phyloP scores from a whole-genome alignment of 1,140 invertebrate genomes.

The Drosophila obscura region DNA sequence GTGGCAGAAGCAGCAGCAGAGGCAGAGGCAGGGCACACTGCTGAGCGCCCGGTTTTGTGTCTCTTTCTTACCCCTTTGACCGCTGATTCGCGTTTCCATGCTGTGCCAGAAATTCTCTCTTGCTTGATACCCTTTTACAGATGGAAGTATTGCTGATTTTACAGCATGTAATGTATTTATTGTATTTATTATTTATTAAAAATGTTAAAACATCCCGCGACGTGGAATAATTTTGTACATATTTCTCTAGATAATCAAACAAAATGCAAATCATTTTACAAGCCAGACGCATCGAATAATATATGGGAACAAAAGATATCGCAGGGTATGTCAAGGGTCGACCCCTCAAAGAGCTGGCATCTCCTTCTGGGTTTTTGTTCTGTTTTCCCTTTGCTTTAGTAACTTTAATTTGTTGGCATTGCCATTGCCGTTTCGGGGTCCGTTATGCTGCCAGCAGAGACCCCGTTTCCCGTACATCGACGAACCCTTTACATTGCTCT shows the following conservation, averaged over 20 bases:
- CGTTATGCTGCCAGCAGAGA: slow-evolving; percentile 46
- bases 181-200: too few species aligned
- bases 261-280: not conserved
- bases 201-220: too few species aligned
- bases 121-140: slow-evolving; percentile 6
- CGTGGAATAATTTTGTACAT: too few species aligned
- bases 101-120: slow-evolving; percentile 47
- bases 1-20: too few species aligned
- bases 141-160: too few species aligned
- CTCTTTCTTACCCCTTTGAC: not conserved
- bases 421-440: slow-evolving; percentile 61
- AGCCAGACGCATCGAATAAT: not conserved
- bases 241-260: too few species aligned
- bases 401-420: slow-evolving; percentile 75
- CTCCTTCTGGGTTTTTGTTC: slow-evolving; percentile 10
- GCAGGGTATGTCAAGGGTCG: too few species aligned
- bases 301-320: too few species aligned
- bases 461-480: not conserved
- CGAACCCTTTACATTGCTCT: slow-evolving; percentile 44
- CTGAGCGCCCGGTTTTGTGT: slow-evolving; percentile 3
- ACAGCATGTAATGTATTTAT: too few species aligned
- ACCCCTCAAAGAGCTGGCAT: too few species aligned
- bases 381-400: slow-evolving; percentile 59
- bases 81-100: slow-evolving; percentile 27
- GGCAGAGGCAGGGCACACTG: slow-evolving; percentile 5